These are phyloP conservation scores for Macrophya annulata DNA, from an alignment of 2,888 invertebrate species.

Conservation along the genomic window DNA sequence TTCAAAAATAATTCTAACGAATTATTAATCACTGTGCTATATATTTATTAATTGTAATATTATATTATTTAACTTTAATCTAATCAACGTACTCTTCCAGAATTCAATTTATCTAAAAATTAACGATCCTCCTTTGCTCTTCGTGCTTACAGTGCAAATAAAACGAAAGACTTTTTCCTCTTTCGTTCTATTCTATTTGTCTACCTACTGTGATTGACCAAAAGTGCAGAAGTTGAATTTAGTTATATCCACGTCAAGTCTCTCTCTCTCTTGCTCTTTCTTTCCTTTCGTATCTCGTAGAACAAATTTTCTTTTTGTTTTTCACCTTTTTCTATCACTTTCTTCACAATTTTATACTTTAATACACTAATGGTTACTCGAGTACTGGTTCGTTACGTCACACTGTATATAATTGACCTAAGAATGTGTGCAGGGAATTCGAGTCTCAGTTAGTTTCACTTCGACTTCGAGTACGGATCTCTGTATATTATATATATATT, in stretches of 20 bases:
- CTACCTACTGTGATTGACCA: background rate
- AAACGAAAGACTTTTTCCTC: background rate
- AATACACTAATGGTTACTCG: background rate
- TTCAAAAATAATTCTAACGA: too few species aligned
- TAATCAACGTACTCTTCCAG: background rate
- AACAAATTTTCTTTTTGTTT: background rate
- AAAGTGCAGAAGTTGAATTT: constrained; percentile 14
- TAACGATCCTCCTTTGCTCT: background rate
- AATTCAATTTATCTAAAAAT: background rate
- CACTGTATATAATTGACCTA: constrained; percentile 19
- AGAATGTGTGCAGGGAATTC: constrained; percentile 18
- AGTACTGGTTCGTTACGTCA: background rate
- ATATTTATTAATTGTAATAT: too few species aligned
- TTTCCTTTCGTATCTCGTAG: background rate
- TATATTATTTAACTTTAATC: background rate
- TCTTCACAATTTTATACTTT: background rate
- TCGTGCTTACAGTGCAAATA: background rate
- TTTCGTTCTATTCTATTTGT: background rate
- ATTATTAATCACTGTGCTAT: too few species aligned
- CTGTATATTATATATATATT: background rate
- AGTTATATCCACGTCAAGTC: background rate
- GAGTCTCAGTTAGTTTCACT: background rate
- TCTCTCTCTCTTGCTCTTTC: too few species aligned
- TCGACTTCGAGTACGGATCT: background rate
- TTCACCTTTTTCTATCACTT: background rate